phyloP scores from a whole-genome alignment of 1,140 invertebrate genomes.

The Pectinophora gossypiella region DNA sequence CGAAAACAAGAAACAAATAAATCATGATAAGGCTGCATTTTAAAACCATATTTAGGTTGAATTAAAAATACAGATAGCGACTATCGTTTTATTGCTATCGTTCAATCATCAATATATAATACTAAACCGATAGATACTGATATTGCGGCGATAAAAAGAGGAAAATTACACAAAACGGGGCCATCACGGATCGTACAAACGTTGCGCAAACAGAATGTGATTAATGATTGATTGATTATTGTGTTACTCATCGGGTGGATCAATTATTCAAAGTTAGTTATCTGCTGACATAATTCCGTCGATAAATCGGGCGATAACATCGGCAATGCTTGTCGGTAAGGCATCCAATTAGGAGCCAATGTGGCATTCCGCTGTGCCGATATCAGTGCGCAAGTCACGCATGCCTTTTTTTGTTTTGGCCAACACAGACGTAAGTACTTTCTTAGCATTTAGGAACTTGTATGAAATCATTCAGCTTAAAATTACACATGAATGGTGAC shows the following conservation, averaged over 20 bases:
- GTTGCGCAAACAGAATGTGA: constrained; percentile 42
- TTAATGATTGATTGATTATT: constrained; percentile 51
- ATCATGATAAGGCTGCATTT: constrained; percentile 26
- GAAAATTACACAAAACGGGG: constrained; percentile 42
- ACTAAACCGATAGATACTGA: constrained; percentile 21
- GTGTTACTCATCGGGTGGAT: constrained; percentile 31
- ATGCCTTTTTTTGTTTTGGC: background rate
- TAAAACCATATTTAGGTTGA: constrained; percentile 26
- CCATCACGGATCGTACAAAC: constrained; percentile 13
- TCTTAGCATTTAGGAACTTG: too few species aligned
- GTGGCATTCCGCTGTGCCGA: background rate
- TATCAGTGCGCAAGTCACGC: background rate
- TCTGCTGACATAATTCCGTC: constrained; percentile 50
- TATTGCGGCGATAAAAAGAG: constrained; percentile 27
- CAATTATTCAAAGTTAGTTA: constrained; percentile 58
- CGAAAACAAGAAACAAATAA: constrained; percentile 17
- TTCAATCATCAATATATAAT: constrained; percentile 26
- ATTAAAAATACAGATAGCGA: constrained; percentile 21
- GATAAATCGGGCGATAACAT: constrained; percentile 25
- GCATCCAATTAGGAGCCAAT: background rate
- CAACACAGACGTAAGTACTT: background rate
- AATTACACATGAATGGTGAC: too few species aligned
- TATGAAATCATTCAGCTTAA: too few species aligned
- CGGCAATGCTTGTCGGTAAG: constrained; percentile 4
- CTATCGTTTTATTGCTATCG: constrained; percentile 27